Base-by-base conservation (phyloP, 1,140 invertebrate species). In the Bombus breviceps region DNA sequence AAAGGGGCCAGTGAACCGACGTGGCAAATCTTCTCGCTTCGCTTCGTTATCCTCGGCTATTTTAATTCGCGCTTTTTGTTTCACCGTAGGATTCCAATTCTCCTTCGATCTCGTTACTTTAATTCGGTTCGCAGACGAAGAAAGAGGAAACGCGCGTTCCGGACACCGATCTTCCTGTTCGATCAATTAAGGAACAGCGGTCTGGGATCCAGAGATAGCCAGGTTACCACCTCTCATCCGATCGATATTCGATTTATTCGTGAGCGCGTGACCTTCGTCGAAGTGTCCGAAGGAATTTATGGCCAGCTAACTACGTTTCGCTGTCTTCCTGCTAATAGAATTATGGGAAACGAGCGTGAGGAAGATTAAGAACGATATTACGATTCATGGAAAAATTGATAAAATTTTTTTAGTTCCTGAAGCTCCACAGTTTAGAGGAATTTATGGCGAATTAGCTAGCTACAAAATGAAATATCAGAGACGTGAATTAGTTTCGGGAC, bases 1-100 rank as follows among this genome's bases (percentile, higher is more conserved):
- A 74, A 62, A 71, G 84, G 86, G 62, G 66, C 53, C n/a, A 39
- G 62, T 62, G 74, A 73, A 69, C 62, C 53, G 12, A 28, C 25
- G 62, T 53, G 79, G 66, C 73, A 47, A 74, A 86, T 79, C 83
- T 37, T 77, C 66, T 32, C 75, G 53, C 53, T 37, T 57, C 79
- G 41, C 81, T 81, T 89, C 88, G 87, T 86, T 89, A 86, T 88
- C 87, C 87, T 53, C 39, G 57, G 71, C 79, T 62, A 86, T 89
- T 89, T 89, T 89, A 89, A 89, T 89, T 89, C 80, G 37, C 85
- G 80, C 80, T 89, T 89, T 86, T 86, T 83, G 80, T 72, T 37
- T 66, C 69, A 39, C 53, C 53, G 39, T 76, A 34, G 47, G 75
- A 89, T 82, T 81, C 84, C 62, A 64, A 57, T 77, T 88, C 83